Conservation (phyloP, 1,140 invertebrate species). For the Drosophila miranda region DNA sequence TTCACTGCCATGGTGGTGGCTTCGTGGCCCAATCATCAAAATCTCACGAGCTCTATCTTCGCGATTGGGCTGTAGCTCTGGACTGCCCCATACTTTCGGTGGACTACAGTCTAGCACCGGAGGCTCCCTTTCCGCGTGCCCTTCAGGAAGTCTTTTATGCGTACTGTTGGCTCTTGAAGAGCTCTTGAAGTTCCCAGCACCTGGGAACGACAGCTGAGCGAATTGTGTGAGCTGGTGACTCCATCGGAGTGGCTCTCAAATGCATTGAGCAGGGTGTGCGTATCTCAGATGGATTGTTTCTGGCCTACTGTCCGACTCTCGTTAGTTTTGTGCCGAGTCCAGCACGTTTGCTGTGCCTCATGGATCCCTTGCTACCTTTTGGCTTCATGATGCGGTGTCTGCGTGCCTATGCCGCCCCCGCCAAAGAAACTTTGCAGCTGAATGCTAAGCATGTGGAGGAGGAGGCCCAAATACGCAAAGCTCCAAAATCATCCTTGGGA, state of each 20-base stretch:
- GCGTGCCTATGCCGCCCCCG: constrained; percentile 84
- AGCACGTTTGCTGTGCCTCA: constrained; percentile 93
- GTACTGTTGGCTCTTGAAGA: constrained; percentile 95
- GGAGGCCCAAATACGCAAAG: constrained; percentile 64
- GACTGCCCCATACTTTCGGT: constrained; percentile 96
- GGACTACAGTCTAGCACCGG: constrained; percentile 97
- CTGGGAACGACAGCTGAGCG: constrained; percentile 89
- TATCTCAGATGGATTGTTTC: constrained; percentile 93
- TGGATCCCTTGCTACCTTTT: constrained; percentile 97
- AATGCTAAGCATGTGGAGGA: constrained; percentile 66
- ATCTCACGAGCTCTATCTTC: constrained; percentile 96
- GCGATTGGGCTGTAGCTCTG: constrained; percentile 93
- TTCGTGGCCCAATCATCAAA: constrained; percentile 98
- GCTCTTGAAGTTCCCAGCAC: constrained; percentile 86
- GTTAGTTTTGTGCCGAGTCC: constrained; percentile 95
- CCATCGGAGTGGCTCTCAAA: constrained; percentile 89
- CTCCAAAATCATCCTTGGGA: constrained; percentile 22
- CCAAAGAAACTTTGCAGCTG: constrained; percentile 59
- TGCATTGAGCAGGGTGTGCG: constrained; percentile 90
- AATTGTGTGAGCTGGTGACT: constrained; percentile 91
- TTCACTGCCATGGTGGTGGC: constrained; percentile 99
- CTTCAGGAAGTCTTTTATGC: constrained; percentile 97
- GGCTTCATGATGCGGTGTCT: constrained; percentile 94
- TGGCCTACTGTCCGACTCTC: constrained; percentile 92
- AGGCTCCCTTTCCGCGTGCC: constrained; percentile 93